phyloP scores from a whole-genome alignment of 2,113 vertebrate genomes.

The Aptenodytes patagonicus region DNA sequence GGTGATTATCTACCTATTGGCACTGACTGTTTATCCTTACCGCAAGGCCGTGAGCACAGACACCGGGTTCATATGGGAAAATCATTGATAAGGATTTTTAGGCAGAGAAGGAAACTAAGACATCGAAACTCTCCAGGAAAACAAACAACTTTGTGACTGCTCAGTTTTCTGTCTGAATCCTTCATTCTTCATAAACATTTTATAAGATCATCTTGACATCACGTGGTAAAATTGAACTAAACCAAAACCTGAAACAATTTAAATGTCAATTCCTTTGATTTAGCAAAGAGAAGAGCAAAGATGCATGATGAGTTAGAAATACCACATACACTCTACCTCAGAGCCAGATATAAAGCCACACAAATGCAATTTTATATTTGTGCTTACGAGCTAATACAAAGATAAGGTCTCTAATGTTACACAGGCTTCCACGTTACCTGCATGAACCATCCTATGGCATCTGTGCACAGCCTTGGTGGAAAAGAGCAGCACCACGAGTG shows the following conservation, averaged over 20 bases:
- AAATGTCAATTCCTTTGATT: background rate
- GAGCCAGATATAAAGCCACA: background rate
- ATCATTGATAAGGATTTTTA: background rate
- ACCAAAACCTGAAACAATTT: background rate
- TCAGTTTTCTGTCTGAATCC: background rate
- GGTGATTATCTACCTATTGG: background rate
- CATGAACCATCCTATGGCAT: rapidly evolving
- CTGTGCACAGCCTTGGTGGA: rapidly evolving
- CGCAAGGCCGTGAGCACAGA: rapidly evolving
- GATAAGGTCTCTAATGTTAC: rapidly evolving
- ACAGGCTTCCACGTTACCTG: rapidly evolving
- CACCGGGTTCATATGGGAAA: background rate
- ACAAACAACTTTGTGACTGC: background rate
- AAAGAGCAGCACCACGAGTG: rapidly evolving
- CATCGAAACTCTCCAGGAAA: background rate
- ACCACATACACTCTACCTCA: background rate
- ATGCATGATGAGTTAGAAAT: background rate
- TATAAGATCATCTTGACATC: background rate
- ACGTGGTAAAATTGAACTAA: background rate
- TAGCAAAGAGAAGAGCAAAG: background rate
- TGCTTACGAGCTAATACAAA: background rate
- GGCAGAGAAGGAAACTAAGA: background rate
- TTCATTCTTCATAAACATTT: background rate
- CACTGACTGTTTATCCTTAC: background rate
- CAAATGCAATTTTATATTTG: background rate